These are phyloP conservation scores for Metaphire vulgaris DNA, from an alignment of 1,140 invertebrate species.

Conservation along the genomic window DNA sequence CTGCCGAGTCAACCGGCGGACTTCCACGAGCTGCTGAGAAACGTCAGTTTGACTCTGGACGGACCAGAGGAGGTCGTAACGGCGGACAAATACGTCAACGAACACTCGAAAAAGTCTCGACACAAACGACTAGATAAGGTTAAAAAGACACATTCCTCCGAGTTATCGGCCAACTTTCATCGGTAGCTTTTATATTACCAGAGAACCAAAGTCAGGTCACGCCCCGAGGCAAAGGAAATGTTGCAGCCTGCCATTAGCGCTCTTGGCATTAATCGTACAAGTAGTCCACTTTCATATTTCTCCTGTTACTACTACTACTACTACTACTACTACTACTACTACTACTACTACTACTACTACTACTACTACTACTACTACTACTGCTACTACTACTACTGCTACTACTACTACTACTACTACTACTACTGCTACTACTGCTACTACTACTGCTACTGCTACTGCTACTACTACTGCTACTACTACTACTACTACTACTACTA, in stretches of 20 bases:
- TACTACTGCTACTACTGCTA: constrained; percentile 19
- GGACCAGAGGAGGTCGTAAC: constrained; percentile 73
- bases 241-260: neutral
- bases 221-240: neutral
- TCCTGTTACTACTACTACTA: constrained; percentile 18
- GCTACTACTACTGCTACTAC: constrained; percentile 17
- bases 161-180: neutral
- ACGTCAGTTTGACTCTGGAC: constrained; percentile 63
- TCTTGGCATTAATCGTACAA: neutral
- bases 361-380: constrained; percentile 26
- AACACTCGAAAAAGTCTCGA: neutral
- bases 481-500: constrained; percentile 22
- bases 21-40: constrained; percentile 78
- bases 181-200: neutral
- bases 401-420: constrained; percentile 21
- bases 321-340: constrained; percentile 24
- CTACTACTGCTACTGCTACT: constrained; percentile 19
- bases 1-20: constrained; percentile 82
- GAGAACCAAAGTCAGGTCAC: neutral
- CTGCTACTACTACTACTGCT: constrained; percentile 25
- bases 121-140: neutral
- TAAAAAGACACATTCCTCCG: too few species aligned
- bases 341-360: constrained; percentile 24
- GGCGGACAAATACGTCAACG: constrained; percentile 70
- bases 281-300: neutral